Evolutionary conservation across 2,113 vertebrate genomes (phyloP), one percentile per base, ranked within the genome.

Genomic region (Sinocyclocheilus anophthalmus): DNA sequence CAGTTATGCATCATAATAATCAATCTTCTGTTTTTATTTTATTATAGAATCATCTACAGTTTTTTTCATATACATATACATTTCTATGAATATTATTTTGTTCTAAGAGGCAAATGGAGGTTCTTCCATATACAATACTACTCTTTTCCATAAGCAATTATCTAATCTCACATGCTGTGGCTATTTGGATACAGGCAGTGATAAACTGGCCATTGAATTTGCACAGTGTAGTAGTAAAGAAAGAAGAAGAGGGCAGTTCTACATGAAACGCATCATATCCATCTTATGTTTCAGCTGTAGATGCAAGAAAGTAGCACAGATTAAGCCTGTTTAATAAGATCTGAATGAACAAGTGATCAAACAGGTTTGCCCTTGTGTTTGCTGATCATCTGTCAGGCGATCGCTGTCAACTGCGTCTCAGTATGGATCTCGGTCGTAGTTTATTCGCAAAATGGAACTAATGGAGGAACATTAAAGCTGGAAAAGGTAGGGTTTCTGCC

Each of bases 141-240:
- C n/a, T 67, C 61, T 50, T 81, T 81, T 81, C 48, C n/a, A 67
- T 69, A n/a, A 48, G 61, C 42, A 48, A 50, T 48, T 80, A 83
- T 84, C 81, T 59, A 73, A 72, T 63, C 86, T 80, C 8, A 9
- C 76, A 42, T 53, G 75, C 76, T 53, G 12, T 65, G 14, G 55
- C 39, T 14, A 85, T 93, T 93, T 93, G 91, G 39, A 16, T 89
- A 92, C 50, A 67, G 30, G 50, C 33, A 16, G 65, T 63, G 83
- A 93, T 88, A 91, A 90, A 80, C 45, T 79, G 45, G 84, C 33
- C n/a, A 30, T 73, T 45, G 26, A 24, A 57, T 42, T 57, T 73
- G 13, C 55, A 57, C 86, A 63, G 77, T 81, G 3, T 39, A 55
- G 48, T 8, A 53, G 22, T 42, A 37, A 63, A 48, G 45, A 67